A percentile compares a stretch with the other conserved stretches of the same genome.
phyloP scores from a whole-genome alignment of 2,888 invertebrate species.

The Coenonympha glycerion region DNA sequence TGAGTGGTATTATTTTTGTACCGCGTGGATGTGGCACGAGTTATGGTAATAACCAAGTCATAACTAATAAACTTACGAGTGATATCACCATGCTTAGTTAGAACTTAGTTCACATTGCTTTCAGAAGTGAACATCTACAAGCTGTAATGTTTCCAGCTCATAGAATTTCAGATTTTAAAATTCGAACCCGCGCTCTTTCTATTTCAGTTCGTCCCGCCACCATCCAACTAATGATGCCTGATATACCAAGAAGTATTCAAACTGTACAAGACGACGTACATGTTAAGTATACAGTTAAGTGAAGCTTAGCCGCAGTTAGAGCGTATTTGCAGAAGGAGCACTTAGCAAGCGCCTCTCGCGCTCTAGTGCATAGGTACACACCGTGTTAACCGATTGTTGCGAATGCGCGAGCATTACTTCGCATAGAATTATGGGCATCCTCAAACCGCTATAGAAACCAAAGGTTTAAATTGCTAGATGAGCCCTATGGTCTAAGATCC shows the following conservation, averaged over 20 bases:
- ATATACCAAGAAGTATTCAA: not conserved
- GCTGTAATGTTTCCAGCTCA: no score
- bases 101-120: no score
- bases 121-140: no score
- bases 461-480: no score
- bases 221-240: no score
- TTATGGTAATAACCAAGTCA: not conserved
- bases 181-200: no score
- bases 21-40: constrained; percentile 35
- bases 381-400: constrained; percentile 59
- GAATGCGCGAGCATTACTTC: constrained; percentile 62
- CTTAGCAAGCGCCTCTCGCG: constrained; percentile 48
- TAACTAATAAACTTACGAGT: not conserved
- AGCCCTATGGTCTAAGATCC: no score
- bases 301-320: constrained; percentile 26
- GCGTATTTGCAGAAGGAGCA: constrained; percentile 31
- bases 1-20: constrained; percentile 44
- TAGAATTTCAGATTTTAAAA: no score
- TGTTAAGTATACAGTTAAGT: constrained; percentile 19
- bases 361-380: constrained; percentile 41
- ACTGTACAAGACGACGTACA: not conserved
- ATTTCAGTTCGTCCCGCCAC: no score
- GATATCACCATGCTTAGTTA: no score
- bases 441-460: constrained; percentile 51
- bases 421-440: constrained; percentile 58